Conservation (phyloP, 1,140 invertebrate species). For the Drosophila quadrilineata region DNA sequence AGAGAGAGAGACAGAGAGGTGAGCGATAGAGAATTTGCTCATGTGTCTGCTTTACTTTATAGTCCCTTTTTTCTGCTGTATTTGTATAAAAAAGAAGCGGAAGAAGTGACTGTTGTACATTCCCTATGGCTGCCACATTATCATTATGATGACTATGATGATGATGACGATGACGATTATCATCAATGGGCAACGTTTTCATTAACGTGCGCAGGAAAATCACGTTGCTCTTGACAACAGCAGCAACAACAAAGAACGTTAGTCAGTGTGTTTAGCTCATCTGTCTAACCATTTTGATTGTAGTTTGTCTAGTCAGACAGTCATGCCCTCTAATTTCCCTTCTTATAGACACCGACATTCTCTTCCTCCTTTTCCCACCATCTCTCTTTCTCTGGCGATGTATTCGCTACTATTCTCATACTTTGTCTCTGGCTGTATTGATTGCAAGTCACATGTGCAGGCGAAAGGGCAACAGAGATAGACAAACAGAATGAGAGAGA, state of each 20-base stretch:
- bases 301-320: slow-evolving; percentile 35
- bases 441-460: slow-evolving; percentile 31
- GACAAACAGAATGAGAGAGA: too few relatives aligned
- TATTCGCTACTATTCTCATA: not conserved
- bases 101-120: slow-evolving; percentile 1
- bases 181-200: slow-evolving; percentile 46
- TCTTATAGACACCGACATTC: not conserved
- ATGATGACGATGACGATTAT: slow-evolving; percentile 12
- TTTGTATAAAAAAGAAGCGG: slow-evolving; percentile 3
- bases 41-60: slow-evolving; percentile 15
- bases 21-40: not conserved
- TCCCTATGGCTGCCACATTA: slow-evolving; percentile 7
- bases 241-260: slow-evolving; percentile 16
- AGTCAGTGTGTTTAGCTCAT: slow-evolving; percentile 6
- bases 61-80: not conserved
- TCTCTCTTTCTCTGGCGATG: not conserved
- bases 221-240: slow-evolving; percentile 49
- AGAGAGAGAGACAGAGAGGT: not conserved
- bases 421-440: slow-evolving; percentile 3
- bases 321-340: not conserved
- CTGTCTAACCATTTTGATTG: slow-evolving; percentile 39
- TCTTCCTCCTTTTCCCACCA: not conserved
- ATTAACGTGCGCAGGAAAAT: slow-evolving; percentile 68
- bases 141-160: slow-evolving; percentile 7
- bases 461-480: too few relatives aligned